Evolutionary conservation across 2,113 vertebrate species (phyloP).

Genomic region (Chinchilla lanigera): DNA sequence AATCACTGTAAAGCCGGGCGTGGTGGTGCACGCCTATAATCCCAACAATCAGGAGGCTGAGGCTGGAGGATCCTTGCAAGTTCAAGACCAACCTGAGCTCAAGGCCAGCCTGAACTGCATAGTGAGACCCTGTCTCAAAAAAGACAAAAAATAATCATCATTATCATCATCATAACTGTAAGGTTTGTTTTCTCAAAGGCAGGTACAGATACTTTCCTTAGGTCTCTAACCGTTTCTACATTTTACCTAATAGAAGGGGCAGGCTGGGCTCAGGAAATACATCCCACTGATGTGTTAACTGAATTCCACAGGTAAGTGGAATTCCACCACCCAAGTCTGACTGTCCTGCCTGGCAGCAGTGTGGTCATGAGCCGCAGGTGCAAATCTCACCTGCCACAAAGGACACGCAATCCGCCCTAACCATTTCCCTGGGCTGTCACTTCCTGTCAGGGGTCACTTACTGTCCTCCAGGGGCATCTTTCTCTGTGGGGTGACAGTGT

Average conservation of each 20-base stretch:
- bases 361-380: neutral
- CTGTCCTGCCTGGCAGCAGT: neutral
- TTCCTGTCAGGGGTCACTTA: slow-evolving; percentile 85
- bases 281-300: slow-evolving; percentile 82
- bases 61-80: too few relatives aligned
- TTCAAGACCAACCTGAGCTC: too few relatives aligned
- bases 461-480: slow-evolving; percentile 91
- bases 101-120: too few relatives aligned
- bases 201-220: slow-evolving; percentile 86
- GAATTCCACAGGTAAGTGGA: slow-evolving; percentile 69
- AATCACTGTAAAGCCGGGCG: slow-evolving; percentile 80
- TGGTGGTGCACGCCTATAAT: too few relatives aligned
- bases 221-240: slow-evolving; percentile 86
- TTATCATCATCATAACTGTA: too few relatives aligned
- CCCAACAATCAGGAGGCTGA: too few relatives aligned
- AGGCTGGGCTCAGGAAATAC: slow-evolving; percentile 86
- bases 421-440: neutral
- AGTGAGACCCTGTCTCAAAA: too few relatives aligned
- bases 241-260: slow-evolving; percentile 87
- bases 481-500: slow-evolving; percentile 87
- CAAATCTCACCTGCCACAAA: neutral
- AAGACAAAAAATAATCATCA: too few relatives aligned
- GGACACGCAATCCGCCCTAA: neutral
- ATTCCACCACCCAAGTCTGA: neutral
- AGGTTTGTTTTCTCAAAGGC: slow-evolving; percentile 86